These are phyloP conservation scores for Halcyon chelicuti DNA, from an alignment of 2,797 vertebrate species.

Conservation along the genomic window DNA sequence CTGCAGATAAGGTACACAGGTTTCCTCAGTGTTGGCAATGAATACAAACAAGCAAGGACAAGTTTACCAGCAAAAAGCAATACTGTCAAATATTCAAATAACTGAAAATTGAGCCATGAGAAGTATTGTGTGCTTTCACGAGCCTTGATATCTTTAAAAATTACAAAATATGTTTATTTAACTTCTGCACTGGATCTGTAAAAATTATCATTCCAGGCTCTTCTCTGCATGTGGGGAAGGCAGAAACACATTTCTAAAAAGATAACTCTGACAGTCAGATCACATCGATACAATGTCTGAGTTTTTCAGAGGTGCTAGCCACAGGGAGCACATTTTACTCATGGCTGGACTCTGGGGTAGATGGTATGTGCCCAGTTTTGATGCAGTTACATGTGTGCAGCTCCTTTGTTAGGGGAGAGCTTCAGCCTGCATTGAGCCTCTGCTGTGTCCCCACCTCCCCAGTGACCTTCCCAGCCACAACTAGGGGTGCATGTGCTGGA, in stretches of 20 bases:
- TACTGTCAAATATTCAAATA: not conserved
- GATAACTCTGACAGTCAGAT: not conserved
- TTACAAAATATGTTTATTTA: not conserved
- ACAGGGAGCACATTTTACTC: not conserved
- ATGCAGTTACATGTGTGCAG: rapidly evolving
- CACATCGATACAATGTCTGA: not conserved
- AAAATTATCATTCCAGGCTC: not conserved
- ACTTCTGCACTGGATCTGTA: not conserved
- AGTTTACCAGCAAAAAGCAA: not conserved
- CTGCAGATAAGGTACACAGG: rapidly evolving
- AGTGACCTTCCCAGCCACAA: not conserved
- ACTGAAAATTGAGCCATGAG: not conserved
- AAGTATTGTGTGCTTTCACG: not conserved
- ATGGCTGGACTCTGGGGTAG: not conserved
- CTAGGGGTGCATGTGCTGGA: rapidly evolving
- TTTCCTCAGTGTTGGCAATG: not conserved
- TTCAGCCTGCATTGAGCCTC: rapidly evolving
- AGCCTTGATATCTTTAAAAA: not conserved
- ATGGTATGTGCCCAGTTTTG: not conserved
- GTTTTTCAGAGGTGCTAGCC: not conserved
- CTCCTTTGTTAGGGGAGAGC: not conserved
- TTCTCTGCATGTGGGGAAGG: not conserved
- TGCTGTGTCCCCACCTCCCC: not conserved
- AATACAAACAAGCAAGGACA: not conserved
- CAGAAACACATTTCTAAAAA: not conserved